These are phyloP conservation scores for Tachina lurida DNA, from an alignment of 2,888 invertebrate species.

Conservation along the genomic window DNA sequence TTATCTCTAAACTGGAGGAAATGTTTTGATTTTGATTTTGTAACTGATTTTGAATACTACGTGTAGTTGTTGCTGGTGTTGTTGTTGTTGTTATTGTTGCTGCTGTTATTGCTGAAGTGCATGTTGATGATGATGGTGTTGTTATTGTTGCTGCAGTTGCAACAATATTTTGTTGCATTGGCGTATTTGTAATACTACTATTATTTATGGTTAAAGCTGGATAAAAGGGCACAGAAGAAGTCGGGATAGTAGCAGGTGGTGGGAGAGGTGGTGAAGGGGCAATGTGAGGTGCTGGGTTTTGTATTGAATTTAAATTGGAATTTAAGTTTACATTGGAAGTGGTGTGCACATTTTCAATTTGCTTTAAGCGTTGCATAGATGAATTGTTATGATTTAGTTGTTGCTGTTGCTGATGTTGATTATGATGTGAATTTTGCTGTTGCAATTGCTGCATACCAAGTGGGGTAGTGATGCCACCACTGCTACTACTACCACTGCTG, in stretches of 20 bases:
- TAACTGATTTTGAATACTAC: conserved; percentile 74
- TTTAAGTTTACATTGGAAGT: conserved; percentile 65
- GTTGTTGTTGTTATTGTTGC: conserved; percentile 31
- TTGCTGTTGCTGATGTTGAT: conserved; percentile 71
- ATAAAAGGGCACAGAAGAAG: not conserved
- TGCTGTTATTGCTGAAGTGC: conserved; percentile 67
- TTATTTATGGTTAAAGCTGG: conserved; percentile 50
- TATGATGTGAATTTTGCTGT: conserved; percentile 38
- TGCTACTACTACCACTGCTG: conserved; percentile 24
- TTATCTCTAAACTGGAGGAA: conserved; percentile 84
- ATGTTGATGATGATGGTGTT: conserved; percentile 62
- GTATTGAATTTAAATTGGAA: conserved; percentile 69
- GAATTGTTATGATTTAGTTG: conserved; percentile 70
- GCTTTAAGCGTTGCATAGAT: conserved; percentile 68
- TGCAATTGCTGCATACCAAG: conserved; percentile 11
- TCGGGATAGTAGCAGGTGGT: no score
- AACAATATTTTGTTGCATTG: conserved; percentile 54
- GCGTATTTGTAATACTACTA: conserved; percentile 54
- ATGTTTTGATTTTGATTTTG: conserved; percentile 82
- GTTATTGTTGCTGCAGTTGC: conserved; percentile 55
- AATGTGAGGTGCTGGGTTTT: conserved; percentile 34
- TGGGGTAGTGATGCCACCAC: not conserved
- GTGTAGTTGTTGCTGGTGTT: conserved; percentile 63
- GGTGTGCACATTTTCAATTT: conserved; percentile 69
- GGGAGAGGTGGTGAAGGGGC: not conserved